Conservation (phyloP, 2,888 invertebrate species). For the Myathropa florea region DNA sequence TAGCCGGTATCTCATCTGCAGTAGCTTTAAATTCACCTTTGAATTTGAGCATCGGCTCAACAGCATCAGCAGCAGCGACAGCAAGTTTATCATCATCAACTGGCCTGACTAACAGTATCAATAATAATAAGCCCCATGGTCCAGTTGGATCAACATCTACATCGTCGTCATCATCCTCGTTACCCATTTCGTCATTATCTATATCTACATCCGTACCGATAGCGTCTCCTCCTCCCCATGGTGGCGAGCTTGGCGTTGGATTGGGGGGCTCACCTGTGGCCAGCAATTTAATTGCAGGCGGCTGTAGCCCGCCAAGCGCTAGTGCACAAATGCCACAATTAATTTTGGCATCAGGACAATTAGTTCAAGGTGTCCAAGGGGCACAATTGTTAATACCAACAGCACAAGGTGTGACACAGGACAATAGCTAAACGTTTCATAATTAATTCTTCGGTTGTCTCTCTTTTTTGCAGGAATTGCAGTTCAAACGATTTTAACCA, state of each 20-base stretch:
- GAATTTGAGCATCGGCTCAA: constrained; percentile 88
- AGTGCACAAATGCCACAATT: constrained; percentile 90
- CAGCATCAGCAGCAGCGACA: constrained; percentile 73
- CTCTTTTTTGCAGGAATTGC: constrained; percentile 88
- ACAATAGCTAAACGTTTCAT: constrained; percentile 9
- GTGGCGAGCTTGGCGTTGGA: constrained; percentile 79
- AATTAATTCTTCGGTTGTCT: background rate
- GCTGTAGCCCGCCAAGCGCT: constrained; percentile 76
- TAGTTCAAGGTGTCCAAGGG: constrained; percentile 95
- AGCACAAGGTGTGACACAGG: constrained; percentile 88
- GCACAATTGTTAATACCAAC: constrained; percentile 97
- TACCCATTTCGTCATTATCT: constrained; percentile 74
- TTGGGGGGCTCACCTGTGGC: constrained; percentile 82
- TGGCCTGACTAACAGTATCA: constrained; percentile 66
- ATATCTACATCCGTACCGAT: constrained; percentile 76
- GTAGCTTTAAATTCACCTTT: constrained; percentile 90
- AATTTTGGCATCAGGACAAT: constrained; percentile 94
- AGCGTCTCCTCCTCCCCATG: constrained; percentile 81
- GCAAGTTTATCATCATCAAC: constrained; percentile 75
- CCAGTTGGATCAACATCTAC: constrained; percentile 72
- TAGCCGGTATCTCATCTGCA: constrained; percentile 80
- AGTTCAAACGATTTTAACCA: constrained; percentile 96
- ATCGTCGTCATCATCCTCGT: constrained; percentile 72
- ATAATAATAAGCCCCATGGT: constrained; percentile 70
- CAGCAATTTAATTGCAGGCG: constrained; percentile 69